These are phyloP conservation scores for Heliconius erato DNA, from an alignment of 2,888 invertebrate genomes.

Conservation along the genomic window DNA sequence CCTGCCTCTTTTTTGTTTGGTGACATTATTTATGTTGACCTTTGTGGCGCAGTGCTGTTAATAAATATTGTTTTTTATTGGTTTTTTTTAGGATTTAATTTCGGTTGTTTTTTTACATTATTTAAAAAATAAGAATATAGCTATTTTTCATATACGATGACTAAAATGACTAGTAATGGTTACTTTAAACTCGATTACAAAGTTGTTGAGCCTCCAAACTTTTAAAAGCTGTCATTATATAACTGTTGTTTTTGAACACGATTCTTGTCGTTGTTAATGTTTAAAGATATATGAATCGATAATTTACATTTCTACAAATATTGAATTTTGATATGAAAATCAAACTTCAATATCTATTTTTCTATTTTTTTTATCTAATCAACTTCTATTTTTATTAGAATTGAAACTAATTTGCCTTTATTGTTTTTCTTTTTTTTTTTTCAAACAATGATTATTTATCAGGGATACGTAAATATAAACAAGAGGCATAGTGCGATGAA, in stretches of 20 bases:
- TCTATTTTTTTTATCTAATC: too few species aligned
- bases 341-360: too few species aligned
- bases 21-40: neutral
- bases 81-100: neutral
- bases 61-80: neutral
- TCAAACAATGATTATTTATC: neutral
- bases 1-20: neutral
- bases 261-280: neutral
- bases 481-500: neutral
- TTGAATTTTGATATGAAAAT: too few species aligned
- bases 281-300: neutral
- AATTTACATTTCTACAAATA: neutral
- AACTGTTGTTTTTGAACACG: slow-evolving; percentile 3
- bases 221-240: neutral
- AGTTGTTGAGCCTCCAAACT: neutral
- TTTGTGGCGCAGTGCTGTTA: slow-evolving; percentile 1
- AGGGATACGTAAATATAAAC: neutral
- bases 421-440: neutral
- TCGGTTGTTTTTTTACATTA: too few species aligned
- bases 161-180: neutral
- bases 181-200: slow-evolving; percentile 5
- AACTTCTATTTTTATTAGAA: neutral
- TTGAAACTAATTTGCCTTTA: neutral
- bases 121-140: neutral
- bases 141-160: neutral